Evolutionary conservation across 2,113 vertebrate genomes (phyloP).

Genomic region (Saimiri boliviensis): DNA sequence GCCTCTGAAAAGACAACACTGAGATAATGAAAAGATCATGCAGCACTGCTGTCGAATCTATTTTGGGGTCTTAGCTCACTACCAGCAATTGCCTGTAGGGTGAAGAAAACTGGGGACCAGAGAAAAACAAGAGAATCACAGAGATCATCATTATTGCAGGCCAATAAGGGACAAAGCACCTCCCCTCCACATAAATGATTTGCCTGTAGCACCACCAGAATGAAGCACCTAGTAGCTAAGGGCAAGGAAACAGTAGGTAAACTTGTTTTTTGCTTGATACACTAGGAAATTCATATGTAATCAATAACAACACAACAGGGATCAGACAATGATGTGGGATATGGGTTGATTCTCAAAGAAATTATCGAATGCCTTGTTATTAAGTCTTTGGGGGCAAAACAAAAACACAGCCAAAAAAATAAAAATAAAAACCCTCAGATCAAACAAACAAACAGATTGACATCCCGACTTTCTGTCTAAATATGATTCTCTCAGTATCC

Average conservation of each 20-base stretch:
- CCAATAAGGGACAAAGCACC: background rate
- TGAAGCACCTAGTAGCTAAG: background rate
- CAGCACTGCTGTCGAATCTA: slow-evolving; percentile 15
- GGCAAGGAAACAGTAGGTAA: background rate
- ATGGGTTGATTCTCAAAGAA: background rate
- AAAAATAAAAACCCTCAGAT: background rate
- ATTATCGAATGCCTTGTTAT: background rate
- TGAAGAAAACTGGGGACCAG: background rate
- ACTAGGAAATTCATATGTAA: background rate
- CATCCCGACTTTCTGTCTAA: background rate
- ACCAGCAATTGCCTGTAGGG: background rate
- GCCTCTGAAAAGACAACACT: slow-evolving; percentile 51
- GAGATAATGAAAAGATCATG: slow-evolving; percentile 48
- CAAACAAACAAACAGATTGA: background rate
- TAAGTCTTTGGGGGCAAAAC: background rate
- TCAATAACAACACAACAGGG: background rate
- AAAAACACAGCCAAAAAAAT: background rate
- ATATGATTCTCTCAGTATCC: background rate
- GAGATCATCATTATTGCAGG: background rate
- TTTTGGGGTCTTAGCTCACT: slow-evolving; percentile 48
- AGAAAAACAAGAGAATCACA: background rate
- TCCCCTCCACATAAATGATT: background rate
- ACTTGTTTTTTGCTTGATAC: fast-evolving
- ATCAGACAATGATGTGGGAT: background rate
- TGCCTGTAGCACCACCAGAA: fast-evolving